These are phyloP conservation scores for Halichoerus grypus DNA, from an alignment of 2,113 vertebrate species.

Conservation along the genomic window DNA sequence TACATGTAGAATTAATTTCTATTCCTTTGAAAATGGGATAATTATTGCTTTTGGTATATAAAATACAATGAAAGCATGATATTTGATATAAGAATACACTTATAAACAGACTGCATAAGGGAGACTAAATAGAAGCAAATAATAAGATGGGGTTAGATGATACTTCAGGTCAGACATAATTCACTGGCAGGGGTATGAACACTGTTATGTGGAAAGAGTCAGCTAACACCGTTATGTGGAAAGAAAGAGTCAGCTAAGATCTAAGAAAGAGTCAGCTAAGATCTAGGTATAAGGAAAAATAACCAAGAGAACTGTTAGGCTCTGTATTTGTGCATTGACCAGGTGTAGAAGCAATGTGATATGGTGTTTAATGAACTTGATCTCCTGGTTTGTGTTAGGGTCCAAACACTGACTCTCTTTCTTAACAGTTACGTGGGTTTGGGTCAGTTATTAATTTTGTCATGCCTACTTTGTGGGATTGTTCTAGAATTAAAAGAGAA, in stretches of 20 bases:
- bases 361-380: background rate
- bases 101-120: background rate
- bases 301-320: background rate
- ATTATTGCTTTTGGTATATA: background rate
- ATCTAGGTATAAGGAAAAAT: background rate
- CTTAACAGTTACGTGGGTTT: background rate
- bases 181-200: background rate
- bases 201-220: background rate
- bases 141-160: background rate
- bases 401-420: background rate
- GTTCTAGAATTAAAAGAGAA: background rate
- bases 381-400: background rate
- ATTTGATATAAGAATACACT: background rate
- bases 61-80: background rate
- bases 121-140: background rate
- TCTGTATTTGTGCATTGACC: background rate
- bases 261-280: background rate
- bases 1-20: background rate
- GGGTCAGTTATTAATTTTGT: background rate
- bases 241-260: background rate
- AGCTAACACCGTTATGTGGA: background rate
- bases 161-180: background rate
- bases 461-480: accelerated
- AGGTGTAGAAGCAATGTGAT: background rate
- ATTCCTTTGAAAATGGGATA: background rate